A percentile compares a stretch with the other conserved stretches of the same genome.
Conservation (phyloP, 2,797 vertebrate species). For the Pseudomugil gertrudae region DNA sequence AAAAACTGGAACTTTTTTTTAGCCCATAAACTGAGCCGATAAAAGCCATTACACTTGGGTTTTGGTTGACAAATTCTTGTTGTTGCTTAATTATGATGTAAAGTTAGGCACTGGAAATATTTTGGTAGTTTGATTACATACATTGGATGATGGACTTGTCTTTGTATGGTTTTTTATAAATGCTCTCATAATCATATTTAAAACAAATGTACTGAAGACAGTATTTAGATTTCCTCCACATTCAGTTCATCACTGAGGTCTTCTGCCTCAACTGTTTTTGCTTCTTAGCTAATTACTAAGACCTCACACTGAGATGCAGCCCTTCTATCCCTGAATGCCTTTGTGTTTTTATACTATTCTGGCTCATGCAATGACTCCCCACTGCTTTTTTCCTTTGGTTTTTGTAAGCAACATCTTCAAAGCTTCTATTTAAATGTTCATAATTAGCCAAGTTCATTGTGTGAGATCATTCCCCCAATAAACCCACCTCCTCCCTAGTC, state of each 20-base stretch:
- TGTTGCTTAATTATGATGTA: too few species aligned
- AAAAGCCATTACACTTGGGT: too few species aligned
- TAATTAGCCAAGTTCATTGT: constrained; percentile 29
- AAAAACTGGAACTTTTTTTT: too few species aligned
- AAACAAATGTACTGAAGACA: constrained; percentile 1
- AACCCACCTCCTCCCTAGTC: constrained; percentile 77
- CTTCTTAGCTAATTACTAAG: constrained; percentile 32
- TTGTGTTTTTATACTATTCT: constrained; percentile 38
- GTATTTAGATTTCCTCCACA: constrained; percentile 42
- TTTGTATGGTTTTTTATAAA: neutral
- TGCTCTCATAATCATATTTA: neutral
- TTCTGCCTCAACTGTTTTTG: constrained; percentile 29
- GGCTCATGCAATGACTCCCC: constrained; percentile 44
- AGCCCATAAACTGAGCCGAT: too few species aligned
- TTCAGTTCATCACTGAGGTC: constrained; percentile 78
- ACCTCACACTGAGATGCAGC: constrained; percentile 62
- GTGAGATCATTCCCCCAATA: constrained; percentile 49
- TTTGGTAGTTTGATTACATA: neutral
- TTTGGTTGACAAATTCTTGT: too few species aligned
- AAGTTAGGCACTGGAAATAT: too few species aligned
- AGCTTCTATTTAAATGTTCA: constrained; percentile 40
- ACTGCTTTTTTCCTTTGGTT: constrained; percentile 30
- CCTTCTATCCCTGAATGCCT: constrained; percentile 48
- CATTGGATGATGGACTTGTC: neutral
- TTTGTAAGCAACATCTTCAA: constrained; percentile 40